A percentile compares a stretch with the other conserved stretches of the same genome.
phyloP scores from a whole-genome alignment of 2,888 invertebrate species.

The Molorchus minor region DNA sequence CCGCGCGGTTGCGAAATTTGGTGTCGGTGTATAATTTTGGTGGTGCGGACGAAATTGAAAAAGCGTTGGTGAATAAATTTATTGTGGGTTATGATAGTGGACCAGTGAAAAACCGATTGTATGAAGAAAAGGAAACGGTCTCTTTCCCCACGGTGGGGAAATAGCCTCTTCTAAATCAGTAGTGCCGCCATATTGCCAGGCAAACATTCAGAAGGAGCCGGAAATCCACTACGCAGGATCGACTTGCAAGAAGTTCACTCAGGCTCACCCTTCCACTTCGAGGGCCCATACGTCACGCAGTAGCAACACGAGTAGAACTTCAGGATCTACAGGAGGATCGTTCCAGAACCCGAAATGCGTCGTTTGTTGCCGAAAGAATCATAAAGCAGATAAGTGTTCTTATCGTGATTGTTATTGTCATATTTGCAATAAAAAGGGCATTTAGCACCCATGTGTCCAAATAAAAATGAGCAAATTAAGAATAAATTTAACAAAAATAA shows the following conservation, averaged over 20 bases:
- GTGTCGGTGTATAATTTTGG: conserved; percentile 31
- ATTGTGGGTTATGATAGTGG: conserved; percentile 24
- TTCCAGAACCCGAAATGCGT: neutral
- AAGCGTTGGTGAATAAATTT: conserved; percentile 23
- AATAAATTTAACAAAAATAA: no score
- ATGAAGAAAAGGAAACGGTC: conserved; percentile 11
- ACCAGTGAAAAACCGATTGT: conserved; percentile 11
- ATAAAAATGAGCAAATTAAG: neutral
- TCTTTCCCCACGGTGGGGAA: neutral
- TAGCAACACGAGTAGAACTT: no score
- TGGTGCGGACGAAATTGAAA: conserved; percentile 21
- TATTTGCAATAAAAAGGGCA: no score
- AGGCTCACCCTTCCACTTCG: neutral
- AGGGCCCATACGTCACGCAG: neutral
- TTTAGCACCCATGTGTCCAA: conserved; percentile 18
- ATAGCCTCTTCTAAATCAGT: conserved; percentile 3
- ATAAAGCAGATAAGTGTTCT: conserved; percentile 7
- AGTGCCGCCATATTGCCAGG: neutral
- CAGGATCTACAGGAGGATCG: neutral
- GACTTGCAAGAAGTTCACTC: neutral
- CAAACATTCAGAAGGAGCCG: conserved; percentile 4
- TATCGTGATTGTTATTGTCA: conserved; percentile 5
- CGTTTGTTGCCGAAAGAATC: conserved; percentile 9
- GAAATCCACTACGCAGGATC: neutral
- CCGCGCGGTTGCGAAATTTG: conserved; percentile 28